Evolutionary conservation across 2,888 invertebrate species (phyloP), one percentile per base, ranked within the genome.

Genomic region (Micoletzkya japonica): DNA sequence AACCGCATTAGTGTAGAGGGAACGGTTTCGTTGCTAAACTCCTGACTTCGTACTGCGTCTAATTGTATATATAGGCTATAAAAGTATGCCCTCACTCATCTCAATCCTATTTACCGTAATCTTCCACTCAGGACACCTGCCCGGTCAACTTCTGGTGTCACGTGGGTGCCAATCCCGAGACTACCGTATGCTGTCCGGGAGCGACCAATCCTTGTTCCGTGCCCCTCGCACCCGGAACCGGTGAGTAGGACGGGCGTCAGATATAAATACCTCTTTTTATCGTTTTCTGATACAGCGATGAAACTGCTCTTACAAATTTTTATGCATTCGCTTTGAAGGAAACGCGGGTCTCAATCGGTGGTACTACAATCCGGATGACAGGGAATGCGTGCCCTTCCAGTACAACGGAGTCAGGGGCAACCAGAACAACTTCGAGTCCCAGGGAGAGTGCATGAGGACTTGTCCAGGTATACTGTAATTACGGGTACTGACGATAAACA

Each of bases 151-250:
- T 82, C 75, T 82, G 81, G 81, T 85, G 85, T 66, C 85, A 85
- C 72, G 77, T 84, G 56, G 84, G 84, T 17, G 79, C 79, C 2
- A 80, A 75, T 2, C 77, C 80, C 17, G 82, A 82, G 63, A 84
- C 84, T 7, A 85, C 83, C 24, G 85, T 85, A 6, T 85, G 85
- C 74, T 85, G 85, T 64, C 80, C 82, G 0, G 79, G 79, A 71
- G 83, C 85, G 6, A 85, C 85, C 6, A 85, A 85, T 70, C 82
- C 84, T 0, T 85, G 85, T 76, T 85, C 84, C 0, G 85, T 85
- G 6, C 85, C 85, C 2, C 69, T 85, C 32, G 82, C 85, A 0
- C 85, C 85, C 3, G 85, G 85, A 54, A 85, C 85, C 14, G 85
- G 85, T 61, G 82, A 81, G 67, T n/a, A n/a, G n/a, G n/a, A n/a